Percentiles rank a stretch among this genome's conserved stretches.
phyloP scores from a whole-genome alignment of 92 coral and sea anemone species.

The Actinostola sp. region DNA sequence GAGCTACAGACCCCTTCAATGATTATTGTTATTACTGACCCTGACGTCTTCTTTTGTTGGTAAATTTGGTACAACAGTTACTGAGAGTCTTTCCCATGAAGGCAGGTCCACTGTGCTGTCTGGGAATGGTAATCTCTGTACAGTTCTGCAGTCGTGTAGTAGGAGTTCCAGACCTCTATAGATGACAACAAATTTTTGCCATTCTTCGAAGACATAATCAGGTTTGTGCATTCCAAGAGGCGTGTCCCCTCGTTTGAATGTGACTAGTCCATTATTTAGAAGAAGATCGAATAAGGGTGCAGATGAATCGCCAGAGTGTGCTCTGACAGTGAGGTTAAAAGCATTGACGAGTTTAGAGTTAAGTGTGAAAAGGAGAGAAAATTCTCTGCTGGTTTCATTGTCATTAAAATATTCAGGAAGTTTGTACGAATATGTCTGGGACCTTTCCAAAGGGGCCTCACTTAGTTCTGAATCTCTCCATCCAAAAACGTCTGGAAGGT shows the following conservation, averaged over 20 bases:
- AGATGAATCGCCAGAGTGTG: slow-evolving; percentile 38
- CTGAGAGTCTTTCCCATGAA: slow-evolving; percentile 54
- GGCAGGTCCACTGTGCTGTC: slow-evolving; percentile 17
- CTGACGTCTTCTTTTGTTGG: slow-evolving; percentile 40
- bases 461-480: slow-evolving; percentile 24
- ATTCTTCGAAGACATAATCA: slow-evolving; percentile 43
- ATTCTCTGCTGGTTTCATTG: slow-evolving; percentile 39
- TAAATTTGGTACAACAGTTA: slow-evolving; percentile 30
- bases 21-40: slow-evolving; percentile 16
- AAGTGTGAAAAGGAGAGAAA: slow-evolving; percentile 59
- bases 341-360: slow-evolving; percentile 45
- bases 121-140: slow-evolving; percentile 40
- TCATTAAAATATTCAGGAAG: slow-evolving; percentile 29
- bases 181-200: slow-evolving; percentile 70
- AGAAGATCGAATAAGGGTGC: slow-evolving; percentile 35
- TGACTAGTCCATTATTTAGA: slow-evolving; percentile 48
- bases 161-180: slow-evolving; percentile 48
- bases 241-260: slow-evolving; percentile 28
- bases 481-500: slow-evolving; percentile 40
- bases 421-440: slow-evolving; percentile 20
- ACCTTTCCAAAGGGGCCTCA: slow-evolving; percentile 22
- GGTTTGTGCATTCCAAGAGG: slow-evolving; percentile 53
- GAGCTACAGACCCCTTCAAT: no score
- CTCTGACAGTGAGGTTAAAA: slow-evolving; percentile 40
- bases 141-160: slow-evolving; percentile 45